Evolutionary conservation across 2,113 vertebrate genomes (phyloP).

Genomic region (Lepisosteus oculatus): DNA sequence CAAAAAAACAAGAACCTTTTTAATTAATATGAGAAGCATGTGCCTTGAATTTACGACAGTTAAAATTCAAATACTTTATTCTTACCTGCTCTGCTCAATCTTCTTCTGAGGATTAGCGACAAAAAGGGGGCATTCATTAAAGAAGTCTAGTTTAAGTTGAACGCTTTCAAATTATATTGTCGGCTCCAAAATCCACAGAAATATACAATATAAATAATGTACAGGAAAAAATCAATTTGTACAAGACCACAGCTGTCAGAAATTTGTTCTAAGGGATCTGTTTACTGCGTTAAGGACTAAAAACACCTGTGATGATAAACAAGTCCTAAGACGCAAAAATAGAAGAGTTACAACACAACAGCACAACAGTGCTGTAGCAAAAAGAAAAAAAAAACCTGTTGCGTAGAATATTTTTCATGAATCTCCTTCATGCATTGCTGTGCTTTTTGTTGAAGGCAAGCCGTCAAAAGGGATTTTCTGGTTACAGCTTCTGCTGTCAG

Average conservation of each 20-base stretch:
- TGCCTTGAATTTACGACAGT: too few species aligned
- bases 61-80: too few species aligned
- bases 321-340: background rate
- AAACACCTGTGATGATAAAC: conserved; percentile 9
- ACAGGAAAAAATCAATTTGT: background rate
- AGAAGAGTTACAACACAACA: too few species aligned
- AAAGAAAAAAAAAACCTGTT: conserved; percentile 39
- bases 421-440: conserved; percentile 39
- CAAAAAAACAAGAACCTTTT: too few species aligned
- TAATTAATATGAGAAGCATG: too few species aligned
- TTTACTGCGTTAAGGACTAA: background rate
- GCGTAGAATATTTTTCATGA: conserved; percentile 14
- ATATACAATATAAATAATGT: too few species aligned
- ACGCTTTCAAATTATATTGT: too few species aligned
- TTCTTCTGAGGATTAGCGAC: too few species aligned
- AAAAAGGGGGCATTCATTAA: background rate
- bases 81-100: too few species aligned
- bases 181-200: too few species aligned
- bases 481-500: conserved; percentile 34
- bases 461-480: conserved; percentile 16
- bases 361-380: background rate
- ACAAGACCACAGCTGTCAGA: background rate
- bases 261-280: background rate
- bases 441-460: conserved; percentile 41
- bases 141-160: too few species aligned